Evolutionary conservation across 2,888 invertebrate species (phyloP).

Genomic region (Cylindroiulus punctatus): DNA sequence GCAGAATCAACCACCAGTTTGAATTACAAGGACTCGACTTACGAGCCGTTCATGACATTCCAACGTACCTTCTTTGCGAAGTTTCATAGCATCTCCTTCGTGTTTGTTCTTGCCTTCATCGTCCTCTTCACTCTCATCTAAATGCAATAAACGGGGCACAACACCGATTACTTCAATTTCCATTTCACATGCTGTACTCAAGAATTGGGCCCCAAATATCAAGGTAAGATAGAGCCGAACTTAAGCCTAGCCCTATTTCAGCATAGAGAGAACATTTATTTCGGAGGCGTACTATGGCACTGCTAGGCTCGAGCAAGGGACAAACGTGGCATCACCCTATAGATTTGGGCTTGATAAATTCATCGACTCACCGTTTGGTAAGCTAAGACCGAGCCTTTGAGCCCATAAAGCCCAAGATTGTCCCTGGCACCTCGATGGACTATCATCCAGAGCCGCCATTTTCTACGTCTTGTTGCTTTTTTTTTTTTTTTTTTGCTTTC

Average conservation of each 20-base stretch:
- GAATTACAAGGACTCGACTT: neutral
- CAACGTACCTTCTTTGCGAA: conserved; percentile 58
- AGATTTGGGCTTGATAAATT: conserved; percentile 1
- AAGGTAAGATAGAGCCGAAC: conserved; percentile 37
- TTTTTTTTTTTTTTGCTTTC: conserved; percentile 54
- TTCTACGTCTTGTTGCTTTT: conserved; percentile 58
- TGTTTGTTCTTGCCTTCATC: conserved; percentile 53
- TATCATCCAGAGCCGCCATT: conserved; percentile 67
- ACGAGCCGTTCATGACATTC: neutral
- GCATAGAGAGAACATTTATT: neutral
- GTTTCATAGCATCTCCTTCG: conserved; percentile 59
- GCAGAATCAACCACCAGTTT: conserved; percentile 19
- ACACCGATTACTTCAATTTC: neutral
- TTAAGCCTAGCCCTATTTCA: conserved; percentile 48
- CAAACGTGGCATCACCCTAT: neutral
- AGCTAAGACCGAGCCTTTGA: conserved; percentile 61
- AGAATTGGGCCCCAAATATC: neutral
- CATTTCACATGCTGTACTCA: neutral
- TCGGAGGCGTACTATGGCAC: neutral
- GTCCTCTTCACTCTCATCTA: conserved; percentile 57
- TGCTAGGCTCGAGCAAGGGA: conserved; percentile 33
- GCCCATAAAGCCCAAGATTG: conserved; percentile 66
- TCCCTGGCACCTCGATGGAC: conserved; percentile 66
- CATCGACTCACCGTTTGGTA: conserved; percentile 55
- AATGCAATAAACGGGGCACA: neutral